Conservation (phyloP, 2,888 invertebrate species). For the Ptilodon capucinus region DNA sequence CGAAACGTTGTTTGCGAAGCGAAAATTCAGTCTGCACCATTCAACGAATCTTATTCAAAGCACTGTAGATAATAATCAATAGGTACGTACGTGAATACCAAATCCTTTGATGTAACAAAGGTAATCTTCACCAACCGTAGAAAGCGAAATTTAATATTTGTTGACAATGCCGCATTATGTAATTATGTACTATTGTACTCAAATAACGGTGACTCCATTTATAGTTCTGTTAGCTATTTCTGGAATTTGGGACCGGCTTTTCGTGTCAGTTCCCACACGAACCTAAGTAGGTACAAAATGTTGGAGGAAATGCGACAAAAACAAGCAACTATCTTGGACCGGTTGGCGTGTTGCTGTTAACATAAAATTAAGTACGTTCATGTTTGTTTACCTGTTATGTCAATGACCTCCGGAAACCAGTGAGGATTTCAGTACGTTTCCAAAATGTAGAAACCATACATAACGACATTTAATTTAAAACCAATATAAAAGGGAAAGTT, state of each 20-base stretch:
- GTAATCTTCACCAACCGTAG: conserved; percentile 50
- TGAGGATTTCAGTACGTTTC: conserved; percentile 1
- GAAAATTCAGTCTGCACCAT: conserved; percentile 33
- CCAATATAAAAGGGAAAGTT: conserved; percentile 3
- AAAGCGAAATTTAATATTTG: conserved; percentile 61
- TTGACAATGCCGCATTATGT: conserved; percentile 63
- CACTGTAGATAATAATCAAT: conserved; percentile 43
- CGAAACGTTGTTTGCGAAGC: conserved; percentile 43
- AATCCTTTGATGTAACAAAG: conserved; percentile 49
- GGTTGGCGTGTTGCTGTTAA: conserved; percentile 21
- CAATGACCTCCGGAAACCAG: conserved; percentile 22
- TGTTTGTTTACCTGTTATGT: conserved; percentile 21
- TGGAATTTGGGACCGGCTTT: conserved; percentile 32
- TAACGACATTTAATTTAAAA: conserved; percentile 5
- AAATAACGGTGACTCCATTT: conserved; percentile 37
- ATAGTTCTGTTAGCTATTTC: conserved; percentile 19
- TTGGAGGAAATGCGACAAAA: conserved; percentile 29
- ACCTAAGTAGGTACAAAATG: conserved; percentile 22
- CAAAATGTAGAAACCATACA: conserved; percentile 7
- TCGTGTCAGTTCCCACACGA: conserved; percentile 34
- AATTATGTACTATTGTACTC: conserved; percentile 60
- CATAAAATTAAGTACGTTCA: background rate
- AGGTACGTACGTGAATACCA: conserved; percentile 34
- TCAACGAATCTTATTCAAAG: conserved; percentile 31
- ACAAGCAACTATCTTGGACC: conserved; percentile 27